phyloP scores from a whole-genome alignment of 2,888 invertebrate species.

The Prosapia bicincta region DNA sequence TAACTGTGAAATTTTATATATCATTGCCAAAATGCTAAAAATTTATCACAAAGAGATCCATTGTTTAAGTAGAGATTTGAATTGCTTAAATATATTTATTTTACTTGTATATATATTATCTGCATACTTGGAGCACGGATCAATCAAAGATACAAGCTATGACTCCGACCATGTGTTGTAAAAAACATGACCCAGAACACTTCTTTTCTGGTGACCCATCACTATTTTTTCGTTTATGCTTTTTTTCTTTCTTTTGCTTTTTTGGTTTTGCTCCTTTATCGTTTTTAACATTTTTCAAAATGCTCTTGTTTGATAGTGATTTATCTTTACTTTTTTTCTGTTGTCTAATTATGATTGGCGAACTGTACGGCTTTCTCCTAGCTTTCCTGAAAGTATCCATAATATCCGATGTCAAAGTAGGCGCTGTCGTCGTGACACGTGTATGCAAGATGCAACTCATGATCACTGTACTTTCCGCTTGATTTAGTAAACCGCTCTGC shows the following conservation, averaged over 20 bases:
- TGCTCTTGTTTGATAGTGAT: slow-evolving; percentile 36
- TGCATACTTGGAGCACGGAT: slow-evolving; percentile 35
- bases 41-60: neutral
- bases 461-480: slow-evolving; percentile 49
- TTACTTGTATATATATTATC: no score
- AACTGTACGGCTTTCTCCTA: slow-evolving; percentile 50
- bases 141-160: slow-evolving; percentile 56
- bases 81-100: neutral
- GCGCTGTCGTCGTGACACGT: slow-evolving; percentile 30
- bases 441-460: slow-evolving; percentile 40
- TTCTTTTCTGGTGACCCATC: slow-evolving; percentile 46
- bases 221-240: slow-evolving; percentile 36
- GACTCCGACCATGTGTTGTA: slow-evolving; percentile 52
- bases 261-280: slow-evolving; percentile 36
- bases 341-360: slow-evolving; percentile 49
- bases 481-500: slow-evolving; percentile 53
- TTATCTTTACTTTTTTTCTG: slow-evolving; percentile 45
- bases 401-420: slow-evolving; percentile 44
- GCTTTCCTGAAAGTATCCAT: slow-evolving; percentile 50
- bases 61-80: neutral
- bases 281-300: neutral
- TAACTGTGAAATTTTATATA: no score
- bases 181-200: slow-evolving; percentile 52
- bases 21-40: no score
- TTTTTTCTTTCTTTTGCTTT: slow-evolving; percentile 37